phyloP scores from a whole-genome alignment of 2,888 invertebrate genomes.

The Caenorhabditis wallacei region DNA sequence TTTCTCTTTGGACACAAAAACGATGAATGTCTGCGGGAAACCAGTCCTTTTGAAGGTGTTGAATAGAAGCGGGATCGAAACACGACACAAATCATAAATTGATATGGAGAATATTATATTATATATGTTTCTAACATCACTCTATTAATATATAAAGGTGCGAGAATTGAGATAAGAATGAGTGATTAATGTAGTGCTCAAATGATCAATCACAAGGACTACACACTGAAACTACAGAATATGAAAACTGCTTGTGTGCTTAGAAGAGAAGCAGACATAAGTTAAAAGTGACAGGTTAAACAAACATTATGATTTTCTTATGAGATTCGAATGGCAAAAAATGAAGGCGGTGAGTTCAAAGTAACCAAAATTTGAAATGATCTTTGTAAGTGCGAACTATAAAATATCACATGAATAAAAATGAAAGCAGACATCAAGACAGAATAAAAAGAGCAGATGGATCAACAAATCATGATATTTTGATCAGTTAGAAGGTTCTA shows the following conservation, averaged over 20 bases:
- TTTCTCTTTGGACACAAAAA: too few relatives aligned
- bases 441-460: constrained; percentile 6
- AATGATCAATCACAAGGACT: constrained; percentile 6
- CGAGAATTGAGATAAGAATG: constrained; percentile 19
- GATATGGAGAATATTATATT: constrained; percentile 21
- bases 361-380: constrained; percentile 9
- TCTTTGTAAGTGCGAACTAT: neutral
- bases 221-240: constrained; percentile 16
- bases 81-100: constrained; percentile 35
- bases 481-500: too few relatives aligned
- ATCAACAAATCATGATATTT: constrained; percentile 19
- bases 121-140: constrained; percentile 1
- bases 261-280: constrained; percentile 11
- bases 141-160: constrained; percentile 14
- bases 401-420: constrained; percentile 20
- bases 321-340: neutral
- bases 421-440: constrained; percentile 7
- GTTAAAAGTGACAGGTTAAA: constrained; percentile 10
- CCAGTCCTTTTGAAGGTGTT: constrained; percentile 31
- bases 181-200: constrained; percentile 2
- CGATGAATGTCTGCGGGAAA: constrained; percentile 26
- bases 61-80: constrained; percentile 13
- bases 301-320: constrained; percentile 5
- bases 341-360: constrained; percentile 24
- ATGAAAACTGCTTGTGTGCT: neutral